A percentile compares a stretch with the other conserved stretches of the same genome.
Conservation (phyloP, 1,140 invertebrate species). For the Coenobita brevimanus region DNA sequence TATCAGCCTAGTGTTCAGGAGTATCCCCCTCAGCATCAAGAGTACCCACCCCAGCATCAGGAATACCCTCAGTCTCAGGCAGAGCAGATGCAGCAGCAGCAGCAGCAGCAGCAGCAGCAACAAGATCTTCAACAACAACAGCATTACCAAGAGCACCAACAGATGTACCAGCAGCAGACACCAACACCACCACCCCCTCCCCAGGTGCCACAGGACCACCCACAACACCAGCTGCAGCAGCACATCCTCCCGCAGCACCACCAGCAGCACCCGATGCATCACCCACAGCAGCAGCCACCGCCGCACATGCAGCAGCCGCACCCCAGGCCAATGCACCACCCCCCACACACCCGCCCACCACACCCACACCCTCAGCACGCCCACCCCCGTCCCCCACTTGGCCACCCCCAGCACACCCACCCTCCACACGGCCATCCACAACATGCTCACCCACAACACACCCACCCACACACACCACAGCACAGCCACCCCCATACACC, state of each 20-base stretch:
- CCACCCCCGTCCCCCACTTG: no score
- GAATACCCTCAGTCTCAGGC: background rate
- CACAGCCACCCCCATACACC: background rate
- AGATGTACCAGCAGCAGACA: slow-evolving; percentile 20
- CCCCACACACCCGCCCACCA: no score
- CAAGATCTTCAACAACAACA: background rate
- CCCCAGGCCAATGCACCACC: no score
- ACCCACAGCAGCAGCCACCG: background rate
- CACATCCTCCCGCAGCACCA: background rate
- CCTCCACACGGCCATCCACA: no score
- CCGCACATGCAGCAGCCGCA: no score
- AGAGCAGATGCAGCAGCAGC: background rate
- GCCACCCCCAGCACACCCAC: no score
- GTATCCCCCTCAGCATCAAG: background rate
- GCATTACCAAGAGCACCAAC: background rate
- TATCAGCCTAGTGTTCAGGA: background rate
- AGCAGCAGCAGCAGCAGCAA: background rate
- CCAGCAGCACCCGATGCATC: background rate
- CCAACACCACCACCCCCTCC: background rate
- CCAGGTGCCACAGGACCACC: no score
- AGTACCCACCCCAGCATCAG: background rate
- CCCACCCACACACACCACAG: background rate
- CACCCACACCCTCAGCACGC: no score
- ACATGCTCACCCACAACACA: no score
- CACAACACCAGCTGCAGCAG: no score